Percentiles rank a stretch among this genome's conserved stretches.
phyloP scores from a whole-genome alignment of 2,113 vertebrate genomes.

The Tichodroma muraria region DNA sequence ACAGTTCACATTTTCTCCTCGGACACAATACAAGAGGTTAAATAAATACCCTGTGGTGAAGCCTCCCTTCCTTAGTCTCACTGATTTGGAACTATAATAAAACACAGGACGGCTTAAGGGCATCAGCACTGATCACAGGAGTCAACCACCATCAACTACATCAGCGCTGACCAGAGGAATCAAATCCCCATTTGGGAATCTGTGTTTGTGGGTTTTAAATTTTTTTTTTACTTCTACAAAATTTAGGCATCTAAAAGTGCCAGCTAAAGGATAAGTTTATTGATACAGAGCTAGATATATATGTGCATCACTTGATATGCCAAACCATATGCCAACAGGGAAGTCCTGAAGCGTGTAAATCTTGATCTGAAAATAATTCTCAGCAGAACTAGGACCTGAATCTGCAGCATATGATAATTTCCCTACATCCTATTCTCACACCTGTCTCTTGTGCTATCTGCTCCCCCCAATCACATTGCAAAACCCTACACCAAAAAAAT shows the following conservation, averaged over 20 bases:
- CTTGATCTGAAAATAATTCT: background rate
- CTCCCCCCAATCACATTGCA: background rate
- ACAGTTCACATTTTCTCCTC: background rate
- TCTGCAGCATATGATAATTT: background rate
- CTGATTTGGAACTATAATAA: background rate
- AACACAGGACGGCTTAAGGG: background rate
- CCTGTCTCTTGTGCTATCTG: background rate
- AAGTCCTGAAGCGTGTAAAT: background rate
- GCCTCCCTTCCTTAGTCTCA: background rate
- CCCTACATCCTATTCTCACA: background rate
- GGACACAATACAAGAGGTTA: background rate
- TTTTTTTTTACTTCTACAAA: background rate
- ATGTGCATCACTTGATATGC: background rate
- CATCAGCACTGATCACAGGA: background rate
- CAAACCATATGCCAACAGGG: background rate
- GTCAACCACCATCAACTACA: background rate
- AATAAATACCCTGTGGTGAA: background rate
- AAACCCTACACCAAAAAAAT: background rate
- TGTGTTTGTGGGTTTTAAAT: background rate
- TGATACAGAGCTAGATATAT: background rate
- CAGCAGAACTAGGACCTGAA: background rate
- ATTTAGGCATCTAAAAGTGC: background rate
- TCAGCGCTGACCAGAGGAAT: background rate
- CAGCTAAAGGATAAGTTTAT: background rate
- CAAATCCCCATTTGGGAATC: background rate